These are phyloP conservation scores for Camptogramma bilineatum DNA, from an alignment of 2,888 invertebrate genomes.

Conservation along the genomic window DNA sequence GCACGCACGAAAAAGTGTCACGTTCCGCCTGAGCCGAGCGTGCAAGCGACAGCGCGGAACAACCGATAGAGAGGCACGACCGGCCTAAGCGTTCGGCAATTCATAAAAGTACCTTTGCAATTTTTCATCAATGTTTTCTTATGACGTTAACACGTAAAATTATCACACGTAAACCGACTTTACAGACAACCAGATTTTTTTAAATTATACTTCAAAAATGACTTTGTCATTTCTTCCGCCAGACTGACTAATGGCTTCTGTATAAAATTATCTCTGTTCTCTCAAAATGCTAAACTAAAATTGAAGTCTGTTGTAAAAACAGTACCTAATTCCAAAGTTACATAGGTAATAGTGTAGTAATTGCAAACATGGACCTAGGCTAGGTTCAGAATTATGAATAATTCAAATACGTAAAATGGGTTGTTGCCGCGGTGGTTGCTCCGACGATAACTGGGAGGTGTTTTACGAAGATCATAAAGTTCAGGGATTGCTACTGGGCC, in stretches of 20 bases:
- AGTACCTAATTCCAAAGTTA: background rate
- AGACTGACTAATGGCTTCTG: background rate
- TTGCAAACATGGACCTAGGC: slow-evolving; percentile 22
- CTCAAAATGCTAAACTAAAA: background rate
- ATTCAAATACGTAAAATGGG: slow-evolving; percentile 47
- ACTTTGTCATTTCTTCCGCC: background rate
- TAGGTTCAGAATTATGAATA: slow-evolving; percentile 12
- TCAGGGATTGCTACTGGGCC: slow-evolving; percentile 48
- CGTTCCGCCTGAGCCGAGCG: too few species aligned
- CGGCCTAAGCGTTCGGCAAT: too few species aligned
- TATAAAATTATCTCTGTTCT: background rate
- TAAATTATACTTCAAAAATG: too few species aligned
- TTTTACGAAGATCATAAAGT: slow-evolving; percentile 52
- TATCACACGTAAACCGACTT: too few species aligned
- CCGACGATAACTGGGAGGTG: slow-evolving; percentile 48
- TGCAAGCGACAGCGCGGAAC: too few species aligned
- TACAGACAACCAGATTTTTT: too few species aligned
- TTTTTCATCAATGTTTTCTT: too few species aligned
- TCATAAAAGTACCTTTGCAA: too few species aligned
- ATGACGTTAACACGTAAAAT: too few species aligned
- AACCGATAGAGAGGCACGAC: too few species aligned
- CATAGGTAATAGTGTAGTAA: slow-evolving; percentile 1
- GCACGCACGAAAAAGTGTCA: too few species aligned
- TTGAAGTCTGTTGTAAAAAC: slow-evolving; percentile 14
- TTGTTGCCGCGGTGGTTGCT: slow-evolving; percentile 55